Percentiles rank a stretch among this genome's conserved stretches.
Conservation (phyloP, 2,888 invertebrate genomes). For the Eristalinus aeneus region DNA sequence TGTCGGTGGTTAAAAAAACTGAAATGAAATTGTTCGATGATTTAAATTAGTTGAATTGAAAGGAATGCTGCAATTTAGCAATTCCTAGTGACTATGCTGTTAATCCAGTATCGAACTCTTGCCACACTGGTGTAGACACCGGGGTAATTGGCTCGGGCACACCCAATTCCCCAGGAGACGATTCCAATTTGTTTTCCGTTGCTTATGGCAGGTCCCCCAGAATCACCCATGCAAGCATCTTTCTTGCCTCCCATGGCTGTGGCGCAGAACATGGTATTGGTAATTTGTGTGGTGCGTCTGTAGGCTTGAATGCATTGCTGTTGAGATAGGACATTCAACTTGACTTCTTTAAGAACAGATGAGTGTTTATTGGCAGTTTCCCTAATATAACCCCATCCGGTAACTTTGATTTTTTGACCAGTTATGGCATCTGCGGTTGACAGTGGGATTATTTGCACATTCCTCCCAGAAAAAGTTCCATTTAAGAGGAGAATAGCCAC, state of each 20-base stretch:
- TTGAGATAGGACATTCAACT: slow-evolving; percentile 73
- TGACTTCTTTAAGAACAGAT: slow-evolving; percentile 74
- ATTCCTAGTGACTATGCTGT: background rate
- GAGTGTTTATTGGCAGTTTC: slow-evolving; percentile 73
- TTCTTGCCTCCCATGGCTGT: slow-evolving; percentile 72
- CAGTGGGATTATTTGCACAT: slow-evolving; percentile 74
- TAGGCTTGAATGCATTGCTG: slow-evolving; percentile 73
- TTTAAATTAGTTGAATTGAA: background rate
- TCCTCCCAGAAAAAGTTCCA: slow-evolving; percentile 72
- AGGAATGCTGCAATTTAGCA: slow-evolving; percentile 20
- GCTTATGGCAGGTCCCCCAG: slow-evolving; percentile 78
- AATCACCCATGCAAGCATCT: slow-evolving; percentile 78
- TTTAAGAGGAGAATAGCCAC: slow-evolving; percentile 75
- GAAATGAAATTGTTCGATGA: slow-evolving; percentile 14
- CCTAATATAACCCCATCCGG: slow-evolving; percentile 76
- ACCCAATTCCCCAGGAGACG: slow-evolving; percentile 83
- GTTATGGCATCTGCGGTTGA: slow-evolving; percentile 72
- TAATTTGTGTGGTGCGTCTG: slow-evolving; percentile 65
- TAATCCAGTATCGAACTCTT: slow-evolving; percentile 35
- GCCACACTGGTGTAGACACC: slow-evolving; percentile 89
- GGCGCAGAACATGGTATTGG: slow-evolving; percentile 77
- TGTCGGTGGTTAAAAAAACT: slow-evolving; percentile 82
- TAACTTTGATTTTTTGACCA: slow-evolving; percentile 74
- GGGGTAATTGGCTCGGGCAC: slow-evolving; percentile 83
- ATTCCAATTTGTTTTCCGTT: slow-evolving; percentile 83